A percentile compares a stretch with the other conserved stretches of the same genome.
These are phyloP conservation scores for Columbina picui DNA, from an alignment of 2,113 vertebrate species.

Conservation along the genomic window DNA sequence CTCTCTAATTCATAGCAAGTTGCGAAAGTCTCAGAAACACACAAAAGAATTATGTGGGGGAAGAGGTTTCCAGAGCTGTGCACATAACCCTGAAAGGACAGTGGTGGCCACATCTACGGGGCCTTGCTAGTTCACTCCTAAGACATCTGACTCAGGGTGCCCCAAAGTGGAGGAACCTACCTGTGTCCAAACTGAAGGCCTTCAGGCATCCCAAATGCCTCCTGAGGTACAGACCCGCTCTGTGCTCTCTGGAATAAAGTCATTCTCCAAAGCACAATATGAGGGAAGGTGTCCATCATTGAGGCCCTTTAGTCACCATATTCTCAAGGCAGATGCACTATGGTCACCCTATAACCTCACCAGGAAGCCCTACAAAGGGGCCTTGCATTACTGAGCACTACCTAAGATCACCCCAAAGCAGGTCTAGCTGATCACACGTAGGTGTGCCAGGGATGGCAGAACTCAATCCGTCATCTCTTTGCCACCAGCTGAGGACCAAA, in stretches of 20 bases:
- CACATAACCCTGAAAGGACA: not conserved
- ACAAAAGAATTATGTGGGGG: not conserved
- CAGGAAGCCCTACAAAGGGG: not conserved
- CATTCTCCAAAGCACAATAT: not conserved
- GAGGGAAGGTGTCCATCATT: not conserved
- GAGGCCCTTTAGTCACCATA: not conserved
- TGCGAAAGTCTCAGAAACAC: not conserved
- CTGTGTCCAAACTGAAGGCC: not conserved
- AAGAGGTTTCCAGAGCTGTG: not conserved
- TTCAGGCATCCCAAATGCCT: not conserved
- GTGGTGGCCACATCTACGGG: not conserved
- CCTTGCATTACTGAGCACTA: not conserved
- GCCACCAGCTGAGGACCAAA: not conserved
- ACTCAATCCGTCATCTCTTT: not conserved
- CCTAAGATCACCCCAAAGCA: not conserved
- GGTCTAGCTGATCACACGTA: not conserved
- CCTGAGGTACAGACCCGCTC: not conserved
- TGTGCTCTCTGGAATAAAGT: not conserved
- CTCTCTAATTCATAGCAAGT: not conserved
- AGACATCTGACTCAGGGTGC: not conserved
- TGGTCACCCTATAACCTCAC: not conserved
- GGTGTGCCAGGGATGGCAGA: accelerated
- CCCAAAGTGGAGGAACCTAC: not conserved
- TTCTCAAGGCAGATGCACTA: not conserved
- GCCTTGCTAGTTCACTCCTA: not conserved